Base-by-base conservation (phyloP, 2,113 vertebrate genomes). In the Pedionomus torquatus region DNA sequence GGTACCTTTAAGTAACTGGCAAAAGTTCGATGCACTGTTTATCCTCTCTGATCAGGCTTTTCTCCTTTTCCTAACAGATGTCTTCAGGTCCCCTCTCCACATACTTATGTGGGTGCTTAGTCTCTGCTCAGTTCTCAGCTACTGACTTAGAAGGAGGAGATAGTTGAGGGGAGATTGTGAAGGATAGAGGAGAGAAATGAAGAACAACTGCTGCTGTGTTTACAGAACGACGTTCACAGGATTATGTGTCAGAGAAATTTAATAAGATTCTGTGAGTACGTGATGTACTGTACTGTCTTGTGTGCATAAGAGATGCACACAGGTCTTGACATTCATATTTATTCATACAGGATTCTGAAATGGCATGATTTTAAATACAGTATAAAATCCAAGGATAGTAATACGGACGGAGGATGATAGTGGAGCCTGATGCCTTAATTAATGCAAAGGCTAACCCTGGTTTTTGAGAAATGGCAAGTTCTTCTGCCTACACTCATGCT, bases 241-340 rank as follows among this genome's bases (percentile, higher is more conserved):
- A 95, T 97, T 96, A 95, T 87, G 80, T 87, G 72, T 91, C 83
- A 69, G 95, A 90, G 82, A 97, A 96, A 97, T 96, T 92, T 93
- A 96, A 96, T 96, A 94, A 91, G 94, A 87, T 91, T 95, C 90
- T 91, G 83, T 44, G 86, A 82, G 92, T 89, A 95, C 63, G 54
- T 93, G 95, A 89, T 93, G 95, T 93, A 91, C 83, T 79, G 57
- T 79, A 69, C 96, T 83, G 61, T 87, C 90, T 94, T 93, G 86
- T 84, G 94, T 92, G 92, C 90, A 35, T 78, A 92, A 95, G 92
- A 90, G 94, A 93, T 72, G 86, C 83, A 91, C 83, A 84, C 77
- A 91, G 97, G 97, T 95, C 92, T 95, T 97, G 95, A 96, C 97
- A 95, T 55, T 93, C 94, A 95, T 97, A 95, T 95, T 95, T 97